phyloP scores from a whole-genome alignment of 1,140 invertebrate species.

The Sipha flava region DNA sequence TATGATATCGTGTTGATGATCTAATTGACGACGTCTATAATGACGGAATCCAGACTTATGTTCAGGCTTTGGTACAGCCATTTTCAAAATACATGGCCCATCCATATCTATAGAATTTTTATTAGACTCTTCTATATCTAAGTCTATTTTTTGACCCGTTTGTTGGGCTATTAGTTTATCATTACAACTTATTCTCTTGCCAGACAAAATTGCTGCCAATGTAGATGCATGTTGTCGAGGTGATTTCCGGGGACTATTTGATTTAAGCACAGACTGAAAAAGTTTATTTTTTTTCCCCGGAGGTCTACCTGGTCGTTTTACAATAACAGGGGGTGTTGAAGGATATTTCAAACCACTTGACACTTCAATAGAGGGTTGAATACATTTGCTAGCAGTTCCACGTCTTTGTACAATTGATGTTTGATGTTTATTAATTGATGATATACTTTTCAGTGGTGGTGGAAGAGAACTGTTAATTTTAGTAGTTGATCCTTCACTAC shows the following conservation, averaged over 20 bases:
- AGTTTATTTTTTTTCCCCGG: background rate
- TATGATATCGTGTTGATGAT: background rate
- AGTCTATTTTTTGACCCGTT: too few relatives aligned
- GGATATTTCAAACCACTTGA: background rate
- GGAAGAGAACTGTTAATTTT: background rate
- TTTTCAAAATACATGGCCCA: background rate
- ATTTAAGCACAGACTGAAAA: background rate
- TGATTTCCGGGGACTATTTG: conserved; percentile 28
- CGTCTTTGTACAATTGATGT: background rate
- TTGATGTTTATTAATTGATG: background rate
- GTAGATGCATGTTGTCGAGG: conserved; percentile 44
- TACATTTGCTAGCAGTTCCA: background rate
- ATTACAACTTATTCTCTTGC: background rate
- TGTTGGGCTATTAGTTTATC: too few relatives aligned
- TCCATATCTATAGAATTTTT: background rate
- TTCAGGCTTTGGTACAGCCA: background rate
- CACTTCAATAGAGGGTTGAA: background rate
- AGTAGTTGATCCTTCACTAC: background rate
- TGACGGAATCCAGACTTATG: background rate
- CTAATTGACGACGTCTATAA: background rate
- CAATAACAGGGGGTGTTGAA: background rate
- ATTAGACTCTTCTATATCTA: background rate
- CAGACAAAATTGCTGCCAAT: conserved; percentile 36
- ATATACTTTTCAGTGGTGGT: background rate
- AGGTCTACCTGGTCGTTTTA: background rate